Percentiles rank a stretch among this genome's conserved stretches.
Evolutionary conservation across 53 echinoderm and acorn worm genomes (phyloP).

Genomic region (Actinopyga echinites): DNA sequence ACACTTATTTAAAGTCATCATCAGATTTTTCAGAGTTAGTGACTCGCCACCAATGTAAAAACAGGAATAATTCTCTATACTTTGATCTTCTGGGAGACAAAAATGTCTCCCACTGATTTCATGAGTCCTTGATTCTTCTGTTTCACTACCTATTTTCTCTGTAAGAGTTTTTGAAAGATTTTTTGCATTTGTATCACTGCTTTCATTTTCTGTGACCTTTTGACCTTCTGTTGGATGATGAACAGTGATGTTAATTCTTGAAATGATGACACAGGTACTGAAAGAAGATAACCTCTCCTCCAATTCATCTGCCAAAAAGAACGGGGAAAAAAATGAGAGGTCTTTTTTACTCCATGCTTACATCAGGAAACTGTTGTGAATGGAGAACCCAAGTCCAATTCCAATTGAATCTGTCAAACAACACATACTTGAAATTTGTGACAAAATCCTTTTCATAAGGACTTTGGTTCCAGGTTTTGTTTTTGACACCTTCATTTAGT

Average conservation of each 20-base stretch:
- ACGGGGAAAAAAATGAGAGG: background rate
- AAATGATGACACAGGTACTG: background rate
- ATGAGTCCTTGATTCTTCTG: background rate
- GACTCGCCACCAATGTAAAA: slow-evolving; percentile 84
- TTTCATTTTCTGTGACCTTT: background rate
- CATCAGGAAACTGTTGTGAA: no score
- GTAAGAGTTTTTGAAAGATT: background rate
- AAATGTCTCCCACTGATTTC: slow-evolving; percentile 67
- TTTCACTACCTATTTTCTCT: background rate
- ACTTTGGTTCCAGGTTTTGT: no score
- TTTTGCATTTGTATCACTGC: background rate
- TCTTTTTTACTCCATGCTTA: no score
- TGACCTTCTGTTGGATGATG: background rate
- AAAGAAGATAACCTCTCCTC: background rate
- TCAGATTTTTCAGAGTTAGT: slow-evolving; percentile 83
- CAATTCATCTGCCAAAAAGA: background rate
- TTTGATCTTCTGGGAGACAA: slow-evolving; percentile 42
- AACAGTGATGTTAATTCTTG: background rate
- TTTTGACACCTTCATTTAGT: no score
- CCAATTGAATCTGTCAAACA: no score
- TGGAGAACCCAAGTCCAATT: no score
- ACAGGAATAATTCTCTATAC: slow-evolving; percentile 60
- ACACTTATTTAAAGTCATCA: slow-evolving; percentile 90
- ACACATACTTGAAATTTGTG: no score
- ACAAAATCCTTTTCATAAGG: no score